Evolutionary conservation across 2,113 vertebrate genomes (phyloP).

Genomic region (Nothobranchius kuhntae): DNA sequence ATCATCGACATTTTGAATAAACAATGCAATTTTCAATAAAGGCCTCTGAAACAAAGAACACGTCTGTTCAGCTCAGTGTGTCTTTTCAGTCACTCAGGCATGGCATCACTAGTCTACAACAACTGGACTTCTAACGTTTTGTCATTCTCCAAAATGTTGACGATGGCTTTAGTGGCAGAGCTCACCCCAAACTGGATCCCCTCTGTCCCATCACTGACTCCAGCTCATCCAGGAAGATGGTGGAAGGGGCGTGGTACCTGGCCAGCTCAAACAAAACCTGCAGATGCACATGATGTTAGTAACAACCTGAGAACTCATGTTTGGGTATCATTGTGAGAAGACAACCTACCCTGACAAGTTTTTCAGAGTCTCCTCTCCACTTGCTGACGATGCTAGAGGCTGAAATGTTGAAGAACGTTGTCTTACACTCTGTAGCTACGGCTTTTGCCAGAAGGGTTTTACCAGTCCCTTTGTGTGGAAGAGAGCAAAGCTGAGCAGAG

Average conservation of each 20-base stretch:
- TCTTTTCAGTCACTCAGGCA: no score
- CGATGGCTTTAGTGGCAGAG: not conserved
- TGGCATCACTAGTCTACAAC: no score
- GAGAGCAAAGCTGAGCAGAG: no score
- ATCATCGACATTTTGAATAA: no score
- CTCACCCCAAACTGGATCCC: slow-evolving; percentile 85
- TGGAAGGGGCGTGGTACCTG: slow-evolving; percentile 94
- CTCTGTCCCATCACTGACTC: slow-evolving; percentile 97
- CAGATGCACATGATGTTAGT: not conserved
- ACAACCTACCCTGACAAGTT: slow-evolving; percentile 88
- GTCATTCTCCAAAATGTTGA: no score
- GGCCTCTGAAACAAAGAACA: no score
- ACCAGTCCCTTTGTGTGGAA: slow-evolving; percentile 83
- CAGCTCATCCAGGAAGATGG: slow-evolving; percentile 97
- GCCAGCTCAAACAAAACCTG: slow-evolving; percentile 96
- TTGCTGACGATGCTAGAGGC: slow-evolving; percentile 98
- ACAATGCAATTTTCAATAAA: no score
- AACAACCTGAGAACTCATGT: not conserved
- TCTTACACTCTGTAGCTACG: slow-evolving; percentile 94
- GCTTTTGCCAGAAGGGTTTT: slow-evolving; percentile 97
- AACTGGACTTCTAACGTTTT: no score
- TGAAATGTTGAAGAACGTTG: slow-evolving; percentile 98
- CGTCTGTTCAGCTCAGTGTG: no score
- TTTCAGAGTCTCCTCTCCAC: slow-evolving; percentile 97
- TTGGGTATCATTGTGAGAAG: not conserved